These are phyloP conservation scores for Stramonita haemastoma DNA, from an alignment of 2,888 invertebrate genomes.

Conservation along the genomic window DNA sequence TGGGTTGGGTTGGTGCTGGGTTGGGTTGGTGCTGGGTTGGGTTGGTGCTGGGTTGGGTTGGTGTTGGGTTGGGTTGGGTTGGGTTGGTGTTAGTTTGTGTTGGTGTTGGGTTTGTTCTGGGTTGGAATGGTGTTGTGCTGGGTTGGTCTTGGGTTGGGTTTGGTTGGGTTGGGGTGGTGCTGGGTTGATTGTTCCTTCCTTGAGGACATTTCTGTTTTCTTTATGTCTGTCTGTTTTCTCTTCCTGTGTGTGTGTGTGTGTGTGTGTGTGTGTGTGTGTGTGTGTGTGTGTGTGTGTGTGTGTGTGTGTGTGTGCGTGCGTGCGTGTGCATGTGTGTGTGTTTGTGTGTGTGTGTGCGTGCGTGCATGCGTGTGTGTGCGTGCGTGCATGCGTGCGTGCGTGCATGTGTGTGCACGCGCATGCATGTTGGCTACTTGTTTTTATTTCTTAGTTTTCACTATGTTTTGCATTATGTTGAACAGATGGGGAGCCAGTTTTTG, in stretches of 20 bases:
- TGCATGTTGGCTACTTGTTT: neutral
- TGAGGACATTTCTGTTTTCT: neutral
- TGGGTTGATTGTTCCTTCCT: too few species aligned
- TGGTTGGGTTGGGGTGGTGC: too few species aligned
- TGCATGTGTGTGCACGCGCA: neutral
- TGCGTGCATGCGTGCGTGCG: neutral
- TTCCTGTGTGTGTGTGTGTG: neutral
- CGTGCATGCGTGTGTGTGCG: neutral
- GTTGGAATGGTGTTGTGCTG: too few species aligned
- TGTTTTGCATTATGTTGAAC: conserved; percentile 32
- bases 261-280: conserved; percentile 10
- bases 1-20: too few species aligned
- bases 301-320: conserved; percentile 1
- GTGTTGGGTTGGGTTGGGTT: too few species aligned
- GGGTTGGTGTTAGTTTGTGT: too few species aligned
- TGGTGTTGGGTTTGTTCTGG: too few species aligned
- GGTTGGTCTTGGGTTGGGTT: too few species aligned
- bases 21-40: too few species aligned
- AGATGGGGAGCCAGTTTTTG: conserved; percentile 90
- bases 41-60: too few species aligned
- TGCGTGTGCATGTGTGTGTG: neutral
- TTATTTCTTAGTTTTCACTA: neutral
- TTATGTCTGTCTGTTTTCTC: neutral
- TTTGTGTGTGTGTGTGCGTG: neutral
- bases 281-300: conserved; percentile 11